A percentile compares a stretch with the other conserved stretches of the same genome.
Evolutionary conservation across 2,797 vertebrate genomes (phyloP).

Genomic region (Falco rusticolus): DNA sequence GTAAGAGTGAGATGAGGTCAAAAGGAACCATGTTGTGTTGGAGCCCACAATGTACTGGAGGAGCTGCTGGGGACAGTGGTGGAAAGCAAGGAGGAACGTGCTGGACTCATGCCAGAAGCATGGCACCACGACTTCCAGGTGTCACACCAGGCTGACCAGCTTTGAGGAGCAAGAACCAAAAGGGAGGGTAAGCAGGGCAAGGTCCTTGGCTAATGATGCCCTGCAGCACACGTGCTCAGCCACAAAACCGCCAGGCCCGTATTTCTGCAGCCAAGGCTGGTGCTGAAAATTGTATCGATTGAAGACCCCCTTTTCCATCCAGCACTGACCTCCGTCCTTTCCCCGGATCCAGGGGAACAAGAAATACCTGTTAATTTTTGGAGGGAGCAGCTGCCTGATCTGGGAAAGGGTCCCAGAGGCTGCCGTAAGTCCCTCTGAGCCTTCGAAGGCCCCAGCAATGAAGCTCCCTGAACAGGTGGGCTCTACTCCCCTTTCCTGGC

Average conservation of each 20-base stretch:
- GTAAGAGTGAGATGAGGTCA: conserved; percentile 56
- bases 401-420: not conserved
- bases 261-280: conserved; percentile 1
- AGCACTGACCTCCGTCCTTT: conserved; percentile 39
- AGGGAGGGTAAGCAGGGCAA: not conserved
- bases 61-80: conserved; percentile 21
- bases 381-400: not conserved
- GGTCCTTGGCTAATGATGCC: not conserved
- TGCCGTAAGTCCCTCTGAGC: not conserved
- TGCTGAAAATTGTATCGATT: not conserved
- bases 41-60: conserved; percentile 55
- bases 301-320: conserved; percentile 18
- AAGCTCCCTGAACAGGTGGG: conserved; percentile 57
- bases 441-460: conserved; percentile 46
- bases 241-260: not conserved
- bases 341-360: conserved; percentile 20
- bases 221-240: not conserved
- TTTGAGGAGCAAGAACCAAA: not conserved
- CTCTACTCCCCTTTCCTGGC: conserved; percentile 58
- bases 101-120: conserved; percentile 4
- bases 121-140: not conserved
- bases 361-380: conserved; percentile 12
- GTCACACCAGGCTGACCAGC: conserved; percentile 10
- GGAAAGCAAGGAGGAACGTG: conserved; percentile 48
- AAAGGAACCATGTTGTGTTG: conserved; percentile 59